Base-by-base conservation (phyloP, 1,140 invertebrate genomes). In the Ericerus pela region DNA sequence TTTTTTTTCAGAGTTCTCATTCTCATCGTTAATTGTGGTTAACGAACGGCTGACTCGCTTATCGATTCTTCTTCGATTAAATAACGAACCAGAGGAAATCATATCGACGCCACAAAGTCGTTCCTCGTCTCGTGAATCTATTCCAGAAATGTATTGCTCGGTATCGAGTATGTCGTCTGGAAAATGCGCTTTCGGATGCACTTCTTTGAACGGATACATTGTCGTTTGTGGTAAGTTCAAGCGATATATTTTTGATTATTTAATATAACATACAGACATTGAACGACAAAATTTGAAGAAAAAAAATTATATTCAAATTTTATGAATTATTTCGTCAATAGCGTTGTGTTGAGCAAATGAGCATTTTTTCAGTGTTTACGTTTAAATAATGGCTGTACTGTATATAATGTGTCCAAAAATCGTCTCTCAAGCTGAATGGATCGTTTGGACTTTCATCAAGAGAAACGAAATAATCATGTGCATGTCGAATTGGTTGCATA, bases 181-280 rank as follows among this genome's bases (percentile, higher is more conserved):
- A 4, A 75, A 84, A 58, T 86, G 84, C 69, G 79, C 81, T n/a
- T 75, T 83, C 51, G 85, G 85, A 8, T 79, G 81, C 56, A 79
- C 77, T 27, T 79, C 81, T 60, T 65, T 84, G 14, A 73, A 82
- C 56, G 78, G 78, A 24, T 76, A 75, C 47, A 68, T 89, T 1
- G 68, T 88, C 58, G 82, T 86, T 20, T 84, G 82, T 68, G 84
- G 82, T 81, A 66, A 69, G 75, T 69, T 16, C 56, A 36, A 52
- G 3, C 16, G 26, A 53, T 20, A 5, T 16, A 54, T 37, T 55
- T 55, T 29, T n/a, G n/a, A n/a, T n/a, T n/a, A n/a, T n/a, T n/a
- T n/a, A n/a, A n/a, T n/a, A n/a, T n/a, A n/a, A n/a, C n/a, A n/a
- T n/a, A n/a, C n/a, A n/a, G n/a, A n/a, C n/a, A n/a, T n/a, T n/a